These are phyloP conservation scores for Pedionomus torquatus DNA, from an alignment of 2,113 vertebrate species.

Conservation along the genomic window DNA sequence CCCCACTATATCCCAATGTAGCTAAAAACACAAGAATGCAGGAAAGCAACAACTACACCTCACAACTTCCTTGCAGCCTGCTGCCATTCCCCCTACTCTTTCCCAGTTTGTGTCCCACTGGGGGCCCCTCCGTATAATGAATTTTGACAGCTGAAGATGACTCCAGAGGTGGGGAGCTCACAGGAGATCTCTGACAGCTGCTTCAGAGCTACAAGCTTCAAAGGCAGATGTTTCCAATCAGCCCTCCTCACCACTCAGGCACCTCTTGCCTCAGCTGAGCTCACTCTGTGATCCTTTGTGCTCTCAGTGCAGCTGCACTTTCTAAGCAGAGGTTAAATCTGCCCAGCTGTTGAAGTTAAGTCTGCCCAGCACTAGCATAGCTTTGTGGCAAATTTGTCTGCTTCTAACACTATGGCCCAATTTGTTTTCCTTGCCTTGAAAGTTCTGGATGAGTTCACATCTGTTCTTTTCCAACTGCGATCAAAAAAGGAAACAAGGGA, in stretches of 20 bases:
- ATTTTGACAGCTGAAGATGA: background rate
- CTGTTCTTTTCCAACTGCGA: background rate
- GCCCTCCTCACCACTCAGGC: background rate
- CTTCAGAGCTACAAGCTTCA: background rate
- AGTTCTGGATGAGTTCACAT: constrained; percentile 19
- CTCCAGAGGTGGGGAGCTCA: background rate
- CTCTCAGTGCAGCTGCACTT: background rate
- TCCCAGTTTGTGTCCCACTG: background rate
- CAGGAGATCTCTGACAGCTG: constrained; percentile 25
- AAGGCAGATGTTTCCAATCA: constrained; percentile 48
- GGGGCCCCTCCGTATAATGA: background rate
- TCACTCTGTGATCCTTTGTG: background rate
- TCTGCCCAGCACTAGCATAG: background rate
- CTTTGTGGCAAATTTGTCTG: constrained; percentile 3
- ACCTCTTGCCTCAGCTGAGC: background rate
- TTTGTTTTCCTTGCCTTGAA: background rate
- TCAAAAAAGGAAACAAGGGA: background rate
- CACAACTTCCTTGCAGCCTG: background rate
- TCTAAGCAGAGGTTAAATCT: constrained; percentile 1
- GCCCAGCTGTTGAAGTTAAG: constrained; percentile 29
- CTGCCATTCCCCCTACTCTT: background rate
- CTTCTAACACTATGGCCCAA: background rate
- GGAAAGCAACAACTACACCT: background rate
- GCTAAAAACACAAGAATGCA: background rate
- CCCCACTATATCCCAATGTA: background rate